These are phyloP conservation scores for Aphidius gifuensis DNA, from an alignment of 1,140 invertebrate species.

Conservation along the genomic window DNA sequence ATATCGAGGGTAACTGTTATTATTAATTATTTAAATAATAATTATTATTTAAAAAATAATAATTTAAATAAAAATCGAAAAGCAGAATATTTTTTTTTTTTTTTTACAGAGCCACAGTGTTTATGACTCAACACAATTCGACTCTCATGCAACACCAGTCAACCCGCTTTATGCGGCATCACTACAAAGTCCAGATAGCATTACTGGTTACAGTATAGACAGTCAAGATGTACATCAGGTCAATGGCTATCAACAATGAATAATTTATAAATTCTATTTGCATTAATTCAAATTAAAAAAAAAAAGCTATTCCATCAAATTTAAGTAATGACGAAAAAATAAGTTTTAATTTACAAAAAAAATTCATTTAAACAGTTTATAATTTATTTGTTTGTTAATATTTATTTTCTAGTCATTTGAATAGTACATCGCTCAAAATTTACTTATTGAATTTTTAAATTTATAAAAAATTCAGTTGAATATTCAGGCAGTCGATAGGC, in stretches of 20 bases:
- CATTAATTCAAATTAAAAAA: slow-evolving; percentile 1
- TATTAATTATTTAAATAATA: neutral
- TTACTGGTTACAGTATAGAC: slow-evolving; percentile 62
- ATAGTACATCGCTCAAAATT: too few species aligned
- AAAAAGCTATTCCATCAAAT: too few species aligned
- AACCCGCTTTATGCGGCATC: slow-evolving; percentile 71
- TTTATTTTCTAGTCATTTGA: too few species aligned
- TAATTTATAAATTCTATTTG: slow-evolving; percentile 13
- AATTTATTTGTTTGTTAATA: too few species aligned
- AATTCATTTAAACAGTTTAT: too few species aligned
- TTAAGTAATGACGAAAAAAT: too few species aligned
- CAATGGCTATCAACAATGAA: slow-evolving; percentile 52
- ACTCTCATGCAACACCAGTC: slow-evolving; percentile 64
- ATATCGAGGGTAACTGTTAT: neutral
- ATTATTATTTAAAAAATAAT: neutral
- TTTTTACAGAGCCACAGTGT: slow-evolving; percentile 69
- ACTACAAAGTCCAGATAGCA: slow-evolving; percentile 72
- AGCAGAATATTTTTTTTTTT: slow-evolving; percentile 44
- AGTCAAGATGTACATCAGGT: slow-evolving; percentile 48
- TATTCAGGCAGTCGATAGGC: too few species aligned
- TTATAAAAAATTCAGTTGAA: too few species aligned
- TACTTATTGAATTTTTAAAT: too few species aligned
- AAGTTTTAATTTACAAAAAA: too few species aligned
- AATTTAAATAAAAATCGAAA: slow-evolving; percentile 30
- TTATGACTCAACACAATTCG: slow-evolving; percentile 77